These are phyloP conservation scores for Gryon sp. DNA, from an alignment of 1,140 invertebrate species.

Conservation along the genomic window DNA sequence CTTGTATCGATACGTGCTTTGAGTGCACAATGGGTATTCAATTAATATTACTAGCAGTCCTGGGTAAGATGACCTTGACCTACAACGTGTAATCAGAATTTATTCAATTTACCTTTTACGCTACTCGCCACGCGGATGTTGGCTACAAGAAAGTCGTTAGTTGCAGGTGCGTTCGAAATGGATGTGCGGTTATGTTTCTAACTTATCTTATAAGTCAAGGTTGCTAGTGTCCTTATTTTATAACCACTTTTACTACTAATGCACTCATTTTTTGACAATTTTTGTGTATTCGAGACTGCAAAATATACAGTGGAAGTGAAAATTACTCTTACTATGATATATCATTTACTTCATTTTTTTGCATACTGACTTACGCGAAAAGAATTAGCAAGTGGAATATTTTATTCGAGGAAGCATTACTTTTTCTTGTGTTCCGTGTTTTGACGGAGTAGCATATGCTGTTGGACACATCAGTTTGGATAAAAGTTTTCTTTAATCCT, in stretches of 20 bases:
- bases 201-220: conserved; percentile 45
- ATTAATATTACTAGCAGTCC: conserved; percentile 34
- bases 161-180: conserved; percentile 23
- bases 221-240: conserved; percentile 26
- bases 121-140: not conserved
- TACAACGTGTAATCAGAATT: conserved; percentile 24
- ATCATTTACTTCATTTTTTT: not conserved
- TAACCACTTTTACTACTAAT: too few relatives aligned
- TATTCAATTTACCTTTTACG: conserved; percentile 16
- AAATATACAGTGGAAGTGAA: too few relatives aligned
- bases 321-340: too few relatives aligned
- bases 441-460: conserved; percentile 45
- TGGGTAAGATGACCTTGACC: conserved; percentile 53
- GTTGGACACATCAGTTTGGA: conserved; percentile 58
- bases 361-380: not conserved
- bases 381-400: conserved; percentile 12
- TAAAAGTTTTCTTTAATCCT: conserved; percentile 69
- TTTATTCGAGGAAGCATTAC: conserved; percentile 10
- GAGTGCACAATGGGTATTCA: conserved; percentile 44
- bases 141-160: conserved; percentile 1
- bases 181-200: conserved; percentile 12
- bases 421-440: conserved; percentile 32
- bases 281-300: too few relatives aligned
- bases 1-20: conserved; percentile 49
- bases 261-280: too few relatives aligned